A percentile compares a stretch with the other conserved stretches of the same genome.
Evolutionary conservation across 2,113 vertebrate genomes (phyloP).

Genomic region (Maccullochella peelii): DNA sequence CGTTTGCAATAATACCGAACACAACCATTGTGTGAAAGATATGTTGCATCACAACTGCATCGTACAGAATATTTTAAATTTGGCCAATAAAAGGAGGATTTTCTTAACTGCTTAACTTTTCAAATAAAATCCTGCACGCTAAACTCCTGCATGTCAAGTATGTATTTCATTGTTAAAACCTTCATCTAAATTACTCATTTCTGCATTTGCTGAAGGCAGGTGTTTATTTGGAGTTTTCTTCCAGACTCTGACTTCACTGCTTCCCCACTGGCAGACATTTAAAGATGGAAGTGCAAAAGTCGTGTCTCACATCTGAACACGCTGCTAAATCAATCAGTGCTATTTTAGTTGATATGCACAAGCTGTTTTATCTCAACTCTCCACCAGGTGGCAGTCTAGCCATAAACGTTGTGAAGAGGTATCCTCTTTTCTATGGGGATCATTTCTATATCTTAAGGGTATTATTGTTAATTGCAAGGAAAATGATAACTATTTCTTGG

Average conservation of each 20-base stretch:
- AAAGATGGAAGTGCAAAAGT: constrained; percentile 19
- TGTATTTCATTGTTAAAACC: background rate
- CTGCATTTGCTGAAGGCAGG: background rate
- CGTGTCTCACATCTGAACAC: constrained; percentile 12
- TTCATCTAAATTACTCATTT: background rate
- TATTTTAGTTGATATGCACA: background rate
- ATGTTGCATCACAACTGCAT: background rate
- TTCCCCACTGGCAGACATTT: constrained; percentile 5
- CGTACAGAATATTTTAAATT: background rate
- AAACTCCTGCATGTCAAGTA: background rate
- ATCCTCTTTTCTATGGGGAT: no score
- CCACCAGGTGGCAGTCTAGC: constrained; percentile 72
- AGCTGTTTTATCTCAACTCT: background rate
- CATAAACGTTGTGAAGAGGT: background rate
- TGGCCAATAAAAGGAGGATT: no score
- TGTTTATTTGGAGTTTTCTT: background rate
- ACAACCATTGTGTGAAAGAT: background rate
- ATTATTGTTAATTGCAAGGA: no score
- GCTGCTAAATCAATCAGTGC: constrained; percentile 4
- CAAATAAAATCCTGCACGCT: no score
- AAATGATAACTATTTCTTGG: no score
- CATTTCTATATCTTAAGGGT: no score
- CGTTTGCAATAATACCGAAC: background rate
- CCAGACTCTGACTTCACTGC: background rate
- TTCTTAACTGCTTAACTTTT: background rate